A percentile compares a stretch with the other conserved stretches of the same genome.
Evolutionary conservation across 2,113 vertebrate genomes (phyloP).

Genomic region (Notechis scutatus): DNA sequence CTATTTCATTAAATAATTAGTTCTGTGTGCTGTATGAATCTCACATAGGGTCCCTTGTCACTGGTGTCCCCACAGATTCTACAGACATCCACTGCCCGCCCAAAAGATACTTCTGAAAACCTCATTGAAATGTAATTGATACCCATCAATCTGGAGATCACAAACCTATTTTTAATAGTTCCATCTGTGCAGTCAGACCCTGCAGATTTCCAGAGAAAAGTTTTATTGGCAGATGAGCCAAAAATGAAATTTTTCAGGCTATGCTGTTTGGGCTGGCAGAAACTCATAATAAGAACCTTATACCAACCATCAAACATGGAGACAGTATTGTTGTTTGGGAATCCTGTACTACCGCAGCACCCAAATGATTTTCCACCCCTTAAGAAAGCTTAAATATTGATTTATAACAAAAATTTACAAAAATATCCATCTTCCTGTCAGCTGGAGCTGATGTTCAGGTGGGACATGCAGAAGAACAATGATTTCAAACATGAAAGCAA

Average conservation of each 20-base stretch:
- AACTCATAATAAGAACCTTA: not conserved
- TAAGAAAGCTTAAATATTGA: not conserved
- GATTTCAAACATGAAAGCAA: not conserved
- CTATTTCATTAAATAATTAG: not conserved
- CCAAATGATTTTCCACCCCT: not conserved
- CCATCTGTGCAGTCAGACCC: not conserved
- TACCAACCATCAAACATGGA: not conserved
- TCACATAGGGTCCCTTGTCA: not conserved
- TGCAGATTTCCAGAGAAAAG: not conserved
- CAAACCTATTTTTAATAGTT: not conserved
- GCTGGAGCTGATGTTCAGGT: not conserved
- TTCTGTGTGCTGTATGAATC: not conserved
- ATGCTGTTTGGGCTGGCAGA: not conserved
- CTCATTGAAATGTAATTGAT: not conserved
- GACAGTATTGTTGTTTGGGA: not conserved
- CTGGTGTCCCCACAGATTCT: not conserved
- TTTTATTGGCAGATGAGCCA: not conserved
- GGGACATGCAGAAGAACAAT: not conserved
- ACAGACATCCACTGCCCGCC: not conserved
- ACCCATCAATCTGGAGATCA: not conserved
- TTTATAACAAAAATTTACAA: not conserved
- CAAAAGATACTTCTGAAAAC: not conserved
- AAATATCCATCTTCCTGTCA: not conserved
- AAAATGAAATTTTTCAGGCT: not conserved
- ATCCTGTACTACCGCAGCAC: not conserved